Percentiles rank a stretch among this genome's conserved stretches.
Evolutionary conservation across 2,888 invertebrate genomes (phyloP).

Genomic region (Gnatocerus cornutus): DNA sequence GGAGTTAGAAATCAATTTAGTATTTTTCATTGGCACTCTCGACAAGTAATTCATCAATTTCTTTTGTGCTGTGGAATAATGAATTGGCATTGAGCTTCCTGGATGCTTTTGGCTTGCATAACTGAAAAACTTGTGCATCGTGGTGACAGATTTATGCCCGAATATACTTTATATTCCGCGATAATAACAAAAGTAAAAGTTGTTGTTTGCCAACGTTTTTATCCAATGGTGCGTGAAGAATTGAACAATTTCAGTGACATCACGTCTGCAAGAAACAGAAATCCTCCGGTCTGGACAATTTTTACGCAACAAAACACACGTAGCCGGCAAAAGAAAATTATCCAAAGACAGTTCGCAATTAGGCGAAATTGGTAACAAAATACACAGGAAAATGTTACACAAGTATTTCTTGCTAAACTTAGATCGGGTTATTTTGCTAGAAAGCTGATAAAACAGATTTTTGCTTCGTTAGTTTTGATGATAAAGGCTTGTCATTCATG

Average conservation of each 20-base stretch:
- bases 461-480: background rate
- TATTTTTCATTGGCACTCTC: constrained; percentile 9
- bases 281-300: constrained; percentile 42
- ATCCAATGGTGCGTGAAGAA: constrained; percentile 62
- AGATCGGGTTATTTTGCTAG: constrained; percentile 5
- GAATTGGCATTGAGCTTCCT: constrained; percentile 7
- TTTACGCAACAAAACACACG: constrained; percentile 30
- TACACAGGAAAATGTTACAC: constrained; percentile 22
- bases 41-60: too few relatives aligned
- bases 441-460: constrained; percentile 14
- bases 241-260: constrained; percentile 50
- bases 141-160: constrained; percentile 21
- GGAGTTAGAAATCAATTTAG: background rate
- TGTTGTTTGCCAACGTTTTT: constrained; percentile 49
- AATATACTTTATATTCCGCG: constrained; percentile 35
- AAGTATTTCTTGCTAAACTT: constrained; percentile 18
- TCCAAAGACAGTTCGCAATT: constrained; percentile 6
- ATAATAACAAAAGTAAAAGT: constrained; percentile 51
- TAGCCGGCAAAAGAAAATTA: constrained; percentile 2
- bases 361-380: background rate
- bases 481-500: background rate
- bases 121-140: background rate
- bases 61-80: too few relatives aligned
- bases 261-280: constrained; percentile 50
- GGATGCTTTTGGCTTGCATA: constrained; percentile 17